A percentile compares a stretch with the other conserved stretches of the same genome.
Conservation (phyloP, 2,888 invertebrate species). For the Orchesella flavescens region DNA sequence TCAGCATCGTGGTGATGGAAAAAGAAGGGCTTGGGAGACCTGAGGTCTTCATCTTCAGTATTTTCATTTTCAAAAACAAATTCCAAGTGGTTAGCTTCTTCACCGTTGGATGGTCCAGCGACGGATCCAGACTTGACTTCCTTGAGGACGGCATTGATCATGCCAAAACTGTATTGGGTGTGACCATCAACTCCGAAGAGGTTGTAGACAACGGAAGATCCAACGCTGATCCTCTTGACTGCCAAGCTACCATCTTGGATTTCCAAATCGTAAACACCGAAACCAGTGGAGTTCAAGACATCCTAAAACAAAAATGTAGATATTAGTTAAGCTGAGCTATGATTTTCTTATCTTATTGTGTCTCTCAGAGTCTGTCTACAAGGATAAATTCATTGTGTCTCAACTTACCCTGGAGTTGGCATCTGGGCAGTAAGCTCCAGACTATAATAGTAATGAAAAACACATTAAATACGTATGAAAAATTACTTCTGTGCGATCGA, state of each 20-base stretch:
- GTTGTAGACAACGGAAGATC: slow-evolving; percentile 65
- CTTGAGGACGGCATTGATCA: slow-evolving; percentile 53
- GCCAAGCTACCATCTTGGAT: slow-evolving; percentile 60
- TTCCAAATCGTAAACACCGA: slow-evolving; percentile 65
- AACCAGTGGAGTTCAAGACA: slow-evolving; percentile 68
- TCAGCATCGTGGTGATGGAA: slow-evolving; percentile 69
- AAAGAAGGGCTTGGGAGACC: slow-evolving; percentile 69
- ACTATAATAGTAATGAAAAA: too few species aligned
- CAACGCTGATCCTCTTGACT: slow-evolving; percentile 63
- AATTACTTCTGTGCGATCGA: too few species aligned
- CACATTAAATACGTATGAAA: too few species aligned
- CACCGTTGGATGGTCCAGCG: slow-evolving; percentile 66
- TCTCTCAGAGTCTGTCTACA: not conserved
- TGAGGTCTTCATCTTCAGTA: slow-evolving; percentile 69
- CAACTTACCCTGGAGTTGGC: slow-evolving; percentile 67
- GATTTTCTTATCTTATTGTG: not conserved
- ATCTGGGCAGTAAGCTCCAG: slow-evolving; percentile 66
- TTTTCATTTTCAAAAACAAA: slow-evolving; percentile 69
- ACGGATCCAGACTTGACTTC: slow-evolving; percentile 65
- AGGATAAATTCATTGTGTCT: slow-evolving; percentile 12
- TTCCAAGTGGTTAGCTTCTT: slow-evolving; percentile 65
- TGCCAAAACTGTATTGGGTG: slow-evolving; percentile 65
- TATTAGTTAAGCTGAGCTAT: not conserved
- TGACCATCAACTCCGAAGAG: slow-evolving; percentile 70
- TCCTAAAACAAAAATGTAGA: slow-evolving; percentile 62